These are phyloP conservation scores for Caenorhabditis wallacei DNA, from an alignment of 2,888 invertebrate genomes.

Conservation along the genomic window DNA sequence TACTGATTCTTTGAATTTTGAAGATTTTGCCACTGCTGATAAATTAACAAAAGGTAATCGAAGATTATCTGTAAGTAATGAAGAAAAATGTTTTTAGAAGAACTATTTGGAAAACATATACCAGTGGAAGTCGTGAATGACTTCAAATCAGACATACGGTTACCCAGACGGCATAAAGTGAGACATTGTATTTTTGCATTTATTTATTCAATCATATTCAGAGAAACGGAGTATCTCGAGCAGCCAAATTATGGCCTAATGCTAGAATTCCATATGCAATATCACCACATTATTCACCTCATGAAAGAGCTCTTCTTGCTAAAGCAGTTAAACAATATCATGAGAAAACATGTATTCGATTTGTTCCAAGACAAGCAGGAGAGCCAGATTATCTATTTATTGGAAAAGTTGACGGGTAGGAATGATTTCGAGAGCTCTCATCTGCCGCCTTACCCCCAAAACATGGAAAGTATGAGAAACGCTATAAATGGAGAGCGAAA, in stretches of 20 bases:
- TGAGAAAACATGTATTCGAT: conserved; percentile 83
- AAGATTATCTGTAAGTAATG: neutral
- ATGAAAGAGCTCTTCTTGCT: conserved; percentile 83
- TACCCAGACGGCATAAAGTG: conserved; percentile 67
- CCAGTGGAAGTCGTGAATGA: conserved; percentile 80
- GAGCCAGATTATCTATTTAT: conserved; percentile 82
- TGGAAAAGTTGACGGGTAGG: conserved; percentile 82
- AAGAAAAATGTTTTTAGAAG: conserved; percentile 65
- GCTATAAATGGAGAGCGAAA: too few species aligned
- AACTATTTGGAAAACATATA: conserved; percentile 75
- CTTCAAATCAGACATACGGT: conserved; percentile 79
- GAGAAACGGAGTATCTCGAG: conserved; percentile 81
- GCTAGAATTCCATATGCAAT: conserved; percentile 83
- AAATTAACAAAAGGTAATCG: conserved; percentile 57
- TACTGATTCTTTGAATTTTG: conserved; percentile 40
- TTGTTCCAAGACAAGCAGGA: conserved; percentile 80
- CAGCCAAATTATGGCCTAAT: conserved; percentile 82
- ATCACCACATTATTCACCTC: conserved; percentile 81
- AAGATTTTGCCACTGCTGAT: conserved; percentile 59
- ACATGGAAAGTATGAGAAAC: too few species aligned
- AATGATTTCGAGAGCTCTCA: neutral
- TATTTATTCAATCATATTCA: conserved; percentile 9
- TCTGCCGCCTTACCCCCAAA: too few species aligned
- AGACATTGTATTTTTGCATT: neutral
- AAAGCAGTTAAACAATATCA: conserved; percentile 83